These are phyloP conservation scores for Sialia sialis DNA, from an alignment of 2,113 vertebrate genomes.

Conservation along the genomic window DNA sequence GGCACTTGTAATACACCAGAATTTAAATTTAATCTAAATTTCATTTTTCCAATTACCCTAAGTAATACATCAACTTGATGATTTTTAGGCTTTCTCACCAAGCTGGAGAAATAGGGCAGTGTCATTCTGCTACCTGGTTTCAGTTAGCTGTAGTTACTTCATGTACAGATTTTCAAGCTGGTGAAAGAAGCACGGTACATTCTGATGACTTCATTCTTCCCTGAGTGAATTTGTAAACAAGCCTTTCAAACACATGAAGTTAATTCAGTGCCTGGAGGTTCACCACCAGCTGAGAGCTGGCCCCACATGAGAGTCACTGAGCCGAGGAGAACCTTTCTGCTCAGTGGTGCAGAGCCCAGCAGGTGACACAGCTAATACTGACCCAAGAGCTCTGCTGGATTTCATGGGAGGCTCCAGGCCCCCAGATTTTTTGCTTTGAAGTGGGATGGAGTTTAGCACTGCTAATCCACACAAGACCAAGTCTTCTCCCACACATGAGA, in stretches of 20 bases:
- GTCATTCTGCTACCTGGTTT: not conserved
- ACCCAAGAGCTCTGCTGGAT: not conserved
- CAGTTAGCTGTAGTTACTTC: not conserved
- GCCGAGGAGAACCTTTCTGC: not conserved
- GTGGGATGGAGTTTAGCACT: not conserved
- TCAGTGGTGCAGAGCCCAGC: not conserved
- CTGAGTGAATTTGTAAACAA: not conserved
- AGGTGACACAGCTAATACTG: not conserved
- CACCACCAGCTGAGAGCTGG: not conserved
- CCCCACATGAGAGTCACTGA: not conserved
- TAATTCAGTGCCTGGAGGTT: not conserved
- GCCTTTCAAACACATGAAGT: not conserved
- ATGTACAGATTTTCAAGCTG: not conserved
- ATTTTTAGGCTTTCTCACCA: not conserved
- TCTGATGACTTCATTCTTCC: not conserved
- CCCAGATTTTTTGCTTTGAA: not conserved
- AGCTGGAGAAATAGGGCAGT: not conserved
- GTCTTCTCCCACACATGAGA: not conserved
- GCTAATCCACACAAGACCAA: not conserved
- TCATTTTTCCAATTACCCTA: not conserved
- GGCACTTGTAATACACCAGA: not conserved
- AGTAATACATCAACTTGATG: not conserved
- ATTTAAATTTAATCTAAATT: not conserved
- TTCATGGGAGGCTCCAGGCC: not conserved
- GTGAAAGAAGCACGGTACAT: not conserved